phyloP scores from a whole-genome alignment of 2,797 vertebrate genomes.

The Parauchenoglanis ngamensis region DNA sequence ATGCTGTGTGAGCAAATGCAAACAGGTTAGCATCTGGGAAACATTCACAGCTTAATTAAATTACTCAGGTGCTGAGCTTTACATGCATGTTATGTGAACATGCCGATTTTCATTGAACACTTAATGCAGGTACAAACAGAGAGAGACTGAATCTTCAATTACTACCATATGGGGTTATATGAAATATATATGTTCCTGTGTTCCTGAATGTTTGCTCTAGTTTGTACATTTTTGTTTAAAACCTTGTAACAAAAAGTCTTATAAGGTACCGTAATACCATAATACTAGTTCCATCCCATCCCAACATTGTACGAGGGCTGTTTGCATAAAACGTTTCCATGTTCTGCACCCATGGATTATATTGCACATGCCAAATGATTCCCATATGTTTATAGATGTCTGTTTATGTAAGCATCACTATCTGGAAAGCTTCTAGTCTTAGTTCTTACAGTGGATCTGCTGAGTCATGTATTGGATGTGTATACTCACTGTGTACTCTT shows the following conservation, averaged over 20 bases:
- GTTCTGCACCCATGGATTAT: neutral
- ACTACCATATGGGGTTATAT: neutral
- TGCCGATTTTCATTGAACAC: neutral
- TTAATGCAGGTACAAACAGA: neutral
- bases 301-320: neutral
- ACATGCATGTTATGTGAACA: neutral
- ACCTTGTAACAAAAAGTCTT: neutral
- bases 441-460: slow-evolving; percentile 6
- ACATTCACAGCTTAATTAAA: neutral
- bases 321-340: slow-evolving; percentile 3
- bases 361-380: neutral
- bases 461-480: neutral
- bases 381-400: neutral
- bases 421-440: neutral
- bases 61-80: neutral
- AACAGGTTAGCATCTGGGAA: slow-evolving; percentile 5
- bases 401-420: slow-evolving; percentile 13
- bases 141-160: neutral
- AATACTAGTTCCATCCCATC: neutral
- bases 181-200: neutral
- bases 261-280: slow-evolving; percentile 4
- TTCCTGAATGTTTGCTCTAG: neutral
- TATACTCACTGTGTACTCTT: slow-evolving; percentile 17
- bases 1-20: neutral
- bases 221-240: neutral